Base-by-base conservation (phyloP, 2,797 vertebrate species). In the Characodon lateralis region DNA sequence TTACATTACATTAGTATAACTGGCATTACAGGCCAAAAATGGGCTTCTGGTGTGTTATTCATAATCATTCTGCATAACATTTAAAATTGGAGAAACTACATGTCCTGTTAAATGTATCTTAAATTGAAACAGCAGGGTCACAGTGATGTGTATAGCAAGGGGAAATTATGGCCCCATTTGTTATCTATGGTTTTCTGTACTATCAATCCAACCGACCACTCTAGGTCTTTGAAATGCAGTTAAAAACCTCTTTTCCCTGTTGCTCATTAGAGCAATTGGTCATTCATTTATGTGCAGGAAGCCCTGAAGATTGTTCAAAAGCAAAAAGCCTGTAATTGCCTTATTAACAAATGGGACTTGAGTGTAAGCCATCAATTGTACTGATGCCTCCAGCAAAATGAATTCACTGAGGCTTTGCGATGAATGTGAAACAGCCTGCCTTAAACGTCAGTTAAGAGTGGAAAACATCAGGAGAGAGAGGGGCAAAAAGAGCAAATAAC, bases 261-360 rank as follows among this genome's bases (percentile, higher is more conserved):
- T 58, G 12, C 26, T 58, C 81, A 78, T 78, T 85, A 76, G 55
- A 73, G 48, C 73, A 71, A 79, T 35, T 70, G 80, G 77, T 86
- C 87, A 82, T 77, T 87, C 46, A n/a, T 82, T 85, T 77, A 77
- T 74, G 50, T 26, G 66, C 78, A 88, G 86, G 87, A 92, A 87
- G 78, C 63, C 48, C 16, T 74, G 73, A 73, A 80, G 85, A 90
- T 89, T 71, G 68, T 80, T 87, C 14, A 43, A 88, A 89, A 82
- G 78, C 81, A 82, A 85, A 91, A 90, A 80, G 78, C 74, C 31
- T 78, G 43, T 91, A 92, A 93, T 88, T 89, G 85, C 82, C 78
- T 84, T 75, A 89, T 89, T 84, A 85, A 80, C 79, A 86, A 92
- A 93, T 82, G 77, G 82, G 75, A 85, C 71, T 82, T 48, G 76